Evolutionary conservation across 53 echinoderm and acorn worm genomes (phyloP).

Genomic region (Zoroaster sp.): DNA sequence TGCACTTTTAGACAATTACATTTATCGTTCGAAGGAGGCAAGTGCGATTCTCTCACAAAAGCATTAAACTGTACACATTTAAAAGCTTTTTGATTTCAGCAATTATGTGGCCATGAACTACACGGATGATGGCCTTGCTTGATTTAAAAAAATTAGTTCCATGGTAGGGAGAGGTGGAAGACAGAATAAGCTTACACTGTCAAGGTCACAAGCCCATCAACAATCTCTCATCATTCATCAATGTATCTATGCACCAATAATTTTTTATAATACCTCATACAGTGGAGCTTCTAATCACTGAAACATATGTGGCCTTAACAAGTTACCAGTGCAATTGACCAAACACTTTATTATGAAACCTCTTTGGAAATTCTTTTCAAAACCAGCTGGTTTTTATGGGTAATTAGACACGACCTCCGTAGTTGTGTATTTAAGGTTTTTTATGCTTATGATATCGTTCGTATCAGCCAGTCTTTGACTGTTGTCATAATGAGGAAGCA

Average conservation of each 20-base stretch:
- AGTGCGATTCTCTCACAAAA: not conserved
- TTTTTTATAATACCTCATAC: too few species aligned
- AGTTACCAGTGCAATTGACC: not conserved
- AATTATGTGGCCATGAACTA: not conserved
- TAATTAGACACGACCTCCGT: not conserved
- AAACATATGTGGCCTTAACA: constrained; percentile 14
- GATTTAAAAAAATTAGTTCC: not conserved
- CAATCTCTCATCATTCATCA: not conserved
- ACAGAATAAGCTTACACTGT: not conserved
- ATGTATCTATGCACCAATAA: not conserved
- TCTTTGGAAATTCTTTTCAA: not conserved
- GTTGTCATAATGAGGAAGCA: too few species aligned
- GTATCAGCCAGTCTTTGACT: too few species aligned
- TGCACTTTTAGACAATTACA: not conserved
- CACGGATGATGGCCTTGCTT: not conserved
- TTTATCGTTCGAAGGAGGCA: not conserved
- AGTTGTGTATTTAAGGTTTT: not conserved
- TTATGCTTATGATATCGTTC: too few species aligned
- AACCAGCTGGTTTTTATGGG: constrained; percentile 2
- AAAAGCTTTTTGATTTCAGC: constrained; percentile 1
- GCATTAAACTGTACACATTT: not conserved
- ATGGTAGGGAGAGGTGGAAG: not conserved
- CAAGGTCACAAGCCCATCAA: constrained; percentile 17
- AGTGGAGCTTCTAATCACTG: not conserved
- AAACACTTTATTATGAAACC: not conserved